These are phyloP conservation scores for Aspidiotus rigidus DNA, from an alignment of 2,888 invertebrate species.

Conservation along the genomic window DNA sequence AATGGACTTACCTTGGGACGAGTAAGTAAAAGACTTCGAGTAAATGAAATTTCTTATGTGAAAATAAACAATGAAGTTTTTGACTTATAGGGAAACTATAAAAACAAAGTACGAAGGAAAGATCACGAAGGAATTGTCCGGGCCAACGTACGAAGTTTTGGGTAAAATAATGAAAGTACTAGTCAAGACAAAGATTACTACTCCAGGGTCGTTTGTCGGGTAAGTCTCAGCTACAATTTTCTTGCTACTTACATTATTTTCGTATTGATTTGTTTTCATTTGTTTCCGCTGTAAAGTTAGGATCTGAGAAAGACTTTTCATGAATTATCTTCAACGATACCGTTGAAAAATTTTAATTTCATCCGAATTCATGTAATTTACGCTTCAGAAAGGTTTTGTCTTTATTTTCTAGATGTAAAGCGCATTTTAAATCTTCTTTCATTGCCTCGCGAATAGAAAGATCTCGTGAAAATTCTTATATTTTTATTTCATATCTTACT, in stretches of 20 bases:
- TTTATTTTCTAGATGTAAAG: too few relatives aligned
- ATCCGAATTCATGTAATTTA: background rate
- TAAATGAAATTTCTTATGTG: background rate
- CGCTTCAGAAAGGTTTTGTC: background rate
- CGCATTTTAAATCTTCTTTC: too few relatives aligned
- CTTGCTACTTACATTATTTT: too few relatives aligned
- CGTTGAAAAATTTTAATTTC: background rate
- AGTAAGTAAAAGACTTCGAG: slow-evolving; percentile 52
- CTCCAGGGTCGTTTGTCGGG: slow-evolving; percentile 88
- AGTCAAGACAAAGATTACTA: slow-evolving; percentile 86
- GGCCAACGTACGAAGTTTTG: slow-evolving; percentile 89
- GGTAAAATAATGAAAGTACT: slow-evolving; percentile 94
- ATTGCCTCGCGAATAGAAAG: too few relatives aligned
- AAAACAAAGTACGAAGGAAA: slow-evolving; percentile 90
- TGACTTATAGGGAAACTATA: slow-evolving; percentile 62
- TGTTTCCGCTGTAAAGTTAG: too few relatives aligned
- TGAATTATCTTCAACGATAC: background rate
- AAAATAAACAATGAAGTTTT: background rate
- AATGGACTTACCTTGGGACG: slow-evolving; percentile 81
- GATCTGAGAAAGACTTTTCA: too few relatives aligned
- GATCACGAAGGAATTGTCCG: slow-evolving; percentile 77
- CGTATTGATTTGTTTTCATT: too few relatives aligned
- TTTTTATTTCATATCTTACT: too few relatives aligned
- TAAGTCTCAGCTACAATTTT: slow-evolving; percentile 44
- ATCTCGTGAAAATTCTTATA: too few relatives aligned